Evolutionary conservation across 2,888 invertebrate species (phyloP).

Genomic region (Acleris sparsana): DNA sequence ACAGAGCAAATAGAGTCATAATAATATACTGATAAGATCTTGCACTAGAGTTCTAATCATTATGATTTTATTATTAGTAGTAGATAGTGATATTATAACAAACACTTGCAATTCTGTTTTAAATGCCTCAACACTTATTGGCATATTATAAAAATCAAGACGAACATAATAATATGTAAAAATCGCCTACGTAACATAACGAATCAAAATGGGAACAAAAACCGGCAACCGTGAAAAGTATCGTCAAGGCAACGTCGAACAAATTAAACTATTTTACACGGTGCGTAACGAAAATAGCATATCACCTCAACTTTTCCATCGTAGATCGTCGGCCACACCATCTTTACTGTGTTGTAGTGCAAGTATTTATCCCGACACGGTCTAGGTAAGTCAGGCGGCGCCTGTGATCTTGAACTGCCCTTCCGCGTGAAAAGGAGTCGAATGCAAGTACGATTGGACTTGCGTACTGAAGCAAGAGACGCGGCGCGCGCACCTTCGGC

Average conservation of each 20-base stretch:
- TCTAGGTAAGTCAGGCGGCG: constrained; percentile 64
- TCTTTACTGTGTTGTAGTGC: constrained; percentile 55
- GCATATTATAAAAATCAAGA: not conserved
- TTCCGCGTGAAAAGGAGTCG: constrained; percentile 73
- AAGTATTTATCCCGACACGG: constrained; percentile 59
- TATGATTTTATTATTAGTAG: too few relatives aligned
- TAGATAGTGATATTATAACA: too few relatives aligned
- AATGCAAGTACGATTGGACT: constrained; percentile 64
- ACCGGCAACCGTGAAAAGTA: constrained; percentile 50
- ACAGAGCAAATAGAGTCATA: too few relatives aligned
- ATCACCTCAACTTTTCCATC: constrained; percentile 73
- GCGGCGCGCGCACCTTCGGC: constrained; percentile 45
- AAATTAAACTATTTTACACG: constrained; percentile 38
- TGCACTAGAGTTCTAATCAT: too few relatives aligned
- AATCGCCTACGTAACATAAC: constrained; percentile 20
- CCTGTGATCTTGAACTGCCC: constrained; percentile 83
- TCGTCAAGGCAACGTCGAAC: constrained; percentile 51
- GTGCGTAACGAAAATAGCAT: constrained; percentile 51
- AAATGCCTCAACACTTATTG: not conserved
- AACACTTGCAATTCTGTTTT: too few relatives aligned
- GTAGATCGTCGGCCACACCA: constrained; percentile 76
- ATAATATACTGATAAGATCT: too few relatives aligned
- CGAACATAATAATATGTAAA: not conserved
- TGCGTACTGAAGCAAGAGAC: constrained; percentile 69
- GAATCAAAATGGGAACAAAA: constrained; percentile 34